Base-by-base conservation (phyloP, 2,888 invertebrate species). In the Zaprionus bogoriensis region DNA sequence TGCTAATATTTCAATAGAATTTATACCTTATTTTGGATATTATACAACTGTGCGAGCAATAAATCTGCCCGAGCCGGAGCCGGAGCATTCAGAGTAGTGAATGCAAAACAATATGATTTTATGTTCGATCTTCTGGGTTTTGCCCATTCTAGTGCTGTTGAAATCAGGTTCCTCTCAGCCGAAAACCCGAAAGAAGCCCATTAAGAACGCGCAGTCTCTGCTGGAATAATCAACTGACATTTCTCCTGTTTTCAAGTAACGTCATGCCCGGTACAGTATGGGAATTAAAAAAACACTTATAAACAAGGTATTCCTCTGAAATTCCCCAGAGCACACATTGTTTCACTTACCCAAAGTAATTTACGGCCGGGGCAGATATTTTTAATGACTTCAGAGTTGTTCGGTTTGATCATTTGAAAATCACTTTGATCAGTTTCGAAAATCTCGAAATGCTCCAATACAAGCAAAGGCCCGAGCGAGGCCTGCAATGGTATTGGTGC, bases 261-360 rank as follows among this genome's bases (percentile, higher is more conserved):
- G 5, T 20, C 57, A 10, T 5, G 19, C 4, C 22, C 7, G 4
- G 23, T 17, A 44, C 17, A 7, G 6, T 2, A 20, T 44, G 14
- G 23, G 36, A 47, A 53, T 32, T 41, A 20, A 19, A 52, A 52
- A 57, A 17, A 14, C 67, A 48, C 47, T 42, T 44, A 62, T 44
- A 48, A 50, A 59, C 53, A 28, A 47, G 20, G 41, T 57, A 67
- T 74, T 74, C 61, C 64, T 28, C 6, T 71, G 74, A 63, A 66
- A 62, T 79, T 72, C 57, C 74, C 82, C 52, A 67, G 44, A 39
- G 51, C 68, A 65, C 61, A 70, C 14, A 71, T 62, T 61, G 61
- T 52, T 62, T 62, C 25, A 45, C 47, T 45, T 39, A n/a, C 23
- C 12, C n/a, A 50, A 45, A 47, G 28, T 51, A 51, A 71, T 70